Evolutionary conservation across 2,888 invertebrate genomes (phyloP), one percentile per base, ranked within the genome.

Genomic region (Uropetala carovei): DNA sequence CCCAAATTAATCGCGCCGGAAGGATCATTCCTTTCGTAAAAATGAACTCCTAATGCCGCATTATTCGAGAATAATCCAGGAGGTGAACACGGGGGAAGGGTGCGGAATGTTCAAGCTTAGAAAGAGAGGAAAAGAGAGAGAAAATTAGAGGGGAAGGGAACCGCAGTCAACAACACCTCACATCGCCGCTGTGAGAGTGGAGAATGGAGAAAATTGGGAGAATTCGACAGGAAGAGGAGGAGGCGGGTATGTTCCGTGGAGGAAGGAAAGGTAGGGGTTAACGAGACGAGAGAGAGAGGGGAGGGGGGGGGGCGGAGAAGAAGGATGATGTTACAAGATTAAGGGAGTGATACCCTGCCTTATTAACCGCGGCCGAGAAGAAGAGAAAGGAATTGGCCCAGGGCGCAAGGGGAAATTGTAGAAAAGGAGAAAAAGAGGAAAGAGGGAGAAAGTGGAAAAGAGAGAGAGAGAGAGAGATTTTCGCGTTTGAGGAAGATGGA

Each of bases 321-420:
- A 57, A 57, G 43, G 56, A 83, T 56, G n/a, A n/a, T 57, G 56
- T 43, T 30, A n/a, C n/a, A 56, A 83, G 83, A 83, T 83, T 56
- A 57, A 83, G 57, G 56, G 83, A 57, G 57, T 83, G 83, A 83
- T 83, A 83, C 83, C 83, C 83, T 83, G 83, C n/a, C 83, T 83
- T 83, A 83, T 83, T 83, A 83, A 83, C 83, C 57, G 83, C n/a
- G 83, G 83, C 10, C 16, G 13, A 83, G 57, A 57, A n/a, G 82
- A 43, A 30, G 43, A 7, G 43, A 16, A 13, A 82, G 82, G 43
- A 14, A 16, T 4, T 82, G 82, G 5, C 30, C 16, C 11, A 75
- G 14, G 75, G 30, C 30, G 30, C 30, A 13, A 43, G 43, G 9
- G 9, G 82, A 43, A 18, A 18, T 14, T 14, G 3, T 16, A 13